A percentile compares a stretch with the other conserved stretches of the same genome.
Conservation (phyloP, 2,888 invertebrate genomes). For the Gymnosoma rotundatum region DNA sequence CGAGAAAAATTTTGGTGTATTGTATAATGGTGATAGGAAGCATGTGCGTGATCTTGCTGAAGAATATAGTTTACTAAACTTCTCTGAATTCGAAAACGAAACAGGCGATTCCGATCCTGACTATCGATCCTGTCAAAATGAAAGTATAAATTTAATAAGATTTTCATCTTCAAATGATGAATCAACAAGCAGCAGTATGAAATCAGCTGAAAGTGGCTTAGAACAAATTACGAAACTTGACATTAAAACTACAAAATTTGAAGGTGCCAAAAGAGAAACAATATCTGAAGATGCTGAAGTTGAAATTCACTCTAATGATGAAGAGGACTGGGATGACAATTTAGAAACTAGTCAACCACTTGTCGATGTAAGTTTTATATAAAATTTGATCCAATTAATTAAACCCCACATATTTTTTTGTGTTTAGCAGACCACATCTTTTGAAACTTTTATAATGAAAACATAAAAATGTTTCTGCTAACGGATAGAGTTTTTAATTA, state of each 20-base stretch:
- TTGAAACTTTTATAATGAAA: no score
- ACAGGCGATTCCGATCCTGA: constrained; percentile 58
- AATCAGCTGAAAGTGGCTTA: constrained; percentile 26
- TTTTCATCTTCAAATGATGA: constrained; percentile 72
- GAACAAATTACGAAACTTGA: not conserved
- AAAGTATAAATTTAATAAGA: constrained; percentile 69
- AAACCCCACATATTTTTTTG: not conserved
- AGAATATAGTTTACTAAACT: constrained; percentile 62
- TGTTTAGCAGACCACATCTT: not conserved
- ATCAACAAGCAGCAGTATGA: constrained; percentile 52
- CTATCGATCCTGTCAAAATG: constrained; percentile 65
- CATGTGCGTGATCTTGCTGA: constrained; percentile 71
- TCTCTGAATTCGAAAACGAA: not conserved
- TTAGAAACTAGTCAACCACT: constrained; percentile 28
- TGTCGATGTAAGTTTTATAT: constrained; percentile 53
- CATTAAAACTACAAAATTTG: not conserved
- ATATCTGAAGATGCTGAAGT: not conserved
- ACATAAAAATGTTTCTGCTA: no score
- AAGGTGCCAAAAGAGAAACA: not conserved
- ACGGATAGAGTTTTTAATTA: no score
- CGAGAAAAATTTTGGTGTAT: constrained; percentile 70
- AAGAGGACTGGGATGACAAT: constrained; percentile 71
- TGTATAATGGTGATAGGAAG: constrained; percentile 58
- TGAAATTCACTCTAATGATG: not conserved
- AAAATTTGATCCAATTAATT: not conserved